Percentiles rank a stretch among this genome's conserved stretches.
Conservation (phyloP, 2,113 vertebrate genomes). For the Vidua chalybeata region DNA sequence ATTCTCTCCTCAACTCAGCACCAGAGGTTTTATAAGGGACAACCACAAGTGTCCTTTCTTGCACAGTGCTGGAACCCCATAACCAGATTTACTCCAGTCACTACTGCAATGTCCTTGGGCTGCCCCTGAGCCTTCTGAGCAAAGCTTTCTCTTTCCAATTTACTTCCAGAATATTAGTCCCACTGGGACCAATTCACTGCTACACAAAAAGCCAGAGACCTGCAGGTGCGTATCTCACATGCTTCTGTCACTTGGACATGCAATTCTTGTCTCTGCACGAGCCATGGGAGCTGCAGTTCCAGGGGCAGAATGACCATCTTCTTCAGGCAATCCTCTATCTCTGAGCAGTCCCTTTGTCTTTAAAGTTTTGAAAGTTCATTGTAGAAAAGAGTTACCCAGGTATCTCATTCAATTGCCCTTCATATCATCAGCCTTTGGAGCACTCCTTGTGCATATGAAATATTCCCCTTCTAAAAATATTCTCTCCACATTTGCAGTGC, state of each 20-base stretch:
- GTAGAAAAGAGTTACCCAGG: background rate
- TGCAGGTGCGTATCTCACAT: background rate
- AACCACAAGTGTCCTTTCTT: background rate
- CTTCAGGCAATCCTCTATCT: background rate
- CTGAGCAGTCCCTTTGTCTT: background rate
- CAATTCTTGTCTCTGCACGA: background rate
- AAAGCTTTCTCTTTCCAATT: background rate
- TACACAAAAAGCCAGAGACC: background rate
- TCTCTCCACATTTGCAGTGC: background rate
- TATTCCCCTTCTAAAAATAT: background rate
- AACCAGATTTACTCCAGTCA: background rate
- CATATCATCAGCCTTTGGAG: background rate
- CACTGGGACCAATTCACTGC: slow-evolving; percentile 45
- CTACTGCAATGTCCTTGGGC: slow-evolving; percentile 12
- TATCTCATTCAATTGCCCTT: background rate
- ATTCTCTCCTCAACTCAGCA: background rate
- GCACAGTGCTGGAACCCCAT: background rate
- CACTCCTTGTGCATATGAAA: background rate
- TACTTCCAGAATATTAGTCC: slow-evolving; percentile 26
- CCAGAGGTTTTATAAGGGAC: background rate
- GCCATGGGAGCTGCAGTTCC: background rate
- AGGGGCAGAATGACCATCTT: background rate
- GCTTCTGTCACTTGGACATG: background rate
- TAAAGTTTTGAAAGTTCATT: background rate
- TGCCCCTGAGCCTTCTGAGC: slow-evolving; percentile 8